Evolutionary conservation across 2,113 vertebrate species (phyloP).

Genomic region (Dascyllus trimaculatus): DNA sequence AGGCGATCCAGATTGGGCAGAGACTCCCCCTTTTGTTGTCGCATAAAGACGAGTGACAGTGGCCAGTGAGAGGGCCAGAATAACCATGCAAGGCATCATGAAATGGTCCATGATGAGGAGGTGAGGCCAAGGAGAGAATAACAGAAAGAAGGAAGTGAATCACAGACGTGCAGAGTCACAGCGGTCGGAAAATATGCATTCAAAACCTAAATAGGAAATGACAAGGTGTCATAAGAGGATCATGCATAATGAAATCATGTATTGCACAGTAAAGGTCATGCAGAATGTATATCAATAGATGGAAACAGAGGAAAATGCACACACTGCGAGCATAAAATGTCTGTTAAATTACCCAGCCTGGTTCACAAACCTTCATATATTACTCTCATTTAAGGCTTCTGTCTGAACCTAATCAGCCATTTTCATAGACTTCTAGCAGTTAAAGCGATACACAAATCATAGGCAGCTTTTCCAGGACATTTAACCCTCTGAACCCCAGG

Average conservation of each 20-base stretch:
- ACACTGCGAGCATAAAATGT: not conserved
- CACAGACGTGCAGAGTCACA: conserved; percentile 35
- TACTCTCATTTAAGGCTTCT: not conserved
- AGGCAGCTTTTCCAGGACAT: not conserved
- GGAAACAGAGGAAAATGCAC: not conserved
- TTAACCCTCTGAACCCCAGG: too few relatives aligned
- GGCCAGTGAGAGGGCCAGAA: conserved; percentile 42
- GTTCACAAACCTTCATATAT: not conserved
- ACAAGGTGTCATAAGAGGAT: conserved; percentile 20
- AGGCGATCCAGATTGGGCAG: conserved; percentile 90
- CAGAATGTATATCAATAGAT: conserved; percentile 16
- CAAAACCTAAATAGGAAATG: conserved; percentile 30
- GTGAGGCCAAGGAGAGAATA: conserved; percentile 69
- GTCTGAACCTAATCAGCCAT: not conserved
- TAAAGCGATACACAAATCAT: conserved; percentile 6
- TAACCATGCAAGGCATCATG: conserved; percentile 55
- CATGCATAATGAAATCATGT: conserved; percentile 19
- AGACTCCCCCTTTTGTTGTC: conserved; percentile 85
- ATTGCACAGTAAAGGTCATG: conserved; percentile 9
- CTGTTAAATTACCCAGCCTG: not conserved
- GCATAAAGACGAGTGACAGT: conserved; percentile 56
- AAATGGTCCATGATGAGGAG: conserved; percentile 54
- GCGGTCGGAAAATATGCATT: conserved; percentile 34
- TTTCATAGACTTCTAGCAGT: not conserved
- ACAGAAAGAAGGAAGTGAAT: conserved; percentile 67